phyloP scores from a whole-genome alignment of 92 coral and sea anemone species.

The Zoanthus solanderi region DNA sequence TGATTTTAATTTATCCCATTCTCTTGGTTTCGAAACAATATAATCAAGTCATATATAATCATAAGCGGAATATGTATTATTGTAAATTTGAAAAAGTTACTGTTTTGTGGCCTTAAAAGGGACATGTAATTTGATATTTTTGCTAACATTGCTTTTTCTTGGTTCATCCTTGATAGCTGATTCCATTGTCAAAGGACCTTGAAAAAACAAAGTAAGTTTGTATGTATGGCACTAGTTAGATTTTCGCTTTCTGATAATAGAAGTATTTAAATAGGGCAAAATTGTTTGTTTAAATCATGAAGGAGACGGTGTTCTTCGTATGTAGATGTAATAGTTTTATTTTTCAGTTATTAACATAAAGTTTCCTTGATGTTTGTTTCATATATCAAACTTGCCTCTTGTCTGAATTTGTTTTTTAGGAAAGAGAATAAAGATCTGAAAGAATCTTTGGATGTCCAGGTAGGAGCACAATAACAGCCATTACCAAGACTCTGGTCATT shows the following conservation, averaged over 20 bases:
- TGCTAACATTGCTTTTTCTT: not conserved
- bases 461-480: slow-evolving; percentile 7
- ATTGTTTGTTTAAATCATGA: too few relatives aligned
- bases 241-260: too few relatives aligned
- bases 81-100: not conserved
- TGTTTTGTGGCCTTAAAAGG: not conserved
- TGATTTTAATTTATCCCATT: too few relatives aligned
- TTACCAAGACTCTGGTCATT: not conserved
- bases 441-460: slow-evolving; percentile 72
- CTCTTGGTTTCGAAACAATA: too few relatives aligned
- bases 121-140: too few relatives aligned
- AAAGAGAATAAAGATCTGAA: slow-evolving; percentile 69
- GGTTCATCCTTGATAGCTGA: not conserved
- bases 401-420: slow-evolving; percentile 42
- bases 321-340: too few relatives aligned
- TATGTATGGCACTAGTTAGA: not conserved
- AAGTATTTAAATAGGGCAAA: too few relatives aligned
- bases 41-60: too few relatives aligned
- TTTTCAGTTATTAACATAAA: too few relatives aligned
- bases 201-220: slow-evolving; percentile 37
- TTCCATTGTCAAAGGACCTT: slow-evolving; percentile 11
- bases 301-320: too few relatives aligned
- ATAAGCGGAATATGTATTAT: too few relatives aligned
- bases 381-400: not conserved
- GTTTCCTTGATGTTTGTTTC: not conserved